Conservation (phyloP, 2,113 vertebrate species). For the Sorex fumeus region DNA sequence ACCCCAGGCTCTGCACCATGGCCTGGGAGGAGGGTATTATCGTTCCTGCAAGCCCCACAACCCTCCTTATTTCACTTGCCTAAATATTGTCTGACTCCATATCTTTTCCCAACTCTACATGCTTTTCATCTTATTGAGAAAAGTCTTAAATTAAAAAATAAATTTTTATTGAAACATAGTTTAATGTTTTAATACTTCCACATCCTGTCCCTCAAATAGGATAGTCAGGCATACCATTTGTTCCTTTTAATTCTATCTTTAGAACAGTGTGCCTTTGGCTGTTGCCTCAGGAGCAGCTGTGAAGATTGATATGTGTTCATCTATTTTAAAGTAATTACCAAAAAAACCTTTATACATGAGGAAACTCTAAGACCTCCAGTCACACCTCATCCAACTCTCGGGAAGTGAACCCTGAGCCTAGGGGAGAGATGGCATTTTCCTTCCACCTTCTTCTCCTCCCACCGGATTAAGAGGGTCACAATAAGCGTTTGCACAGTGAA, state of each 20-base stretch:
- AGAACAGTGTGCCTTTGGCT: constrained; percentile 55
- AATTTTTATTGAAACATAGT: no score
- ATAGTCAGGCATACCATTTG: constrained; percentile 65
- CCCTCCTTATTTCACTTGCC: no score
- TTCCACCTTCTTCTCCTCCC: background rate
- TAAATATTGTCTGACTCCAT: no score
- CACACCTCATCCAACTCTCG: fast-evolving
- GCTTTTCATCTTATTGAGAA: background rate
- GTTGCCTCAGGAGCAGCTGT: constrained; percentile 59
- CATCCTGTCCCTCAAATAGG: constrained; percentile 53
- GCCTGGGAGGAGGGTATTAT: no score
- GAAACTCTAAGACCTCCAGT: background rate
- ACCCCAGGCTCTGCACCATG: no score
- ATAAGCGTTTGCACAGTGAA: background rate
- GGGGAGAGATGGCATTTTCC: no score
- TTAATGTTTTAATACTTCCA: background rate
- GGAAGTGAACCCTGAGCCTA: background rate
- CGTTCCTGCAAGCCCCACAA: no score
- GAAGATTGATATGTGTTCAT: constrained; percentile 1
- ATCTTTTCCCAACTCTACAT: background rate
- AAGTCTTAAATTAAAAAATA: no score
- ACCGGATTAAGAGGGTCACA: background rate
- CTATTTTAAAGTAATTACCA: background rate
- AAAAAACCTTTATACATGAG: background rate
- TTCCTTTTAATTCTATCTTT: constrained; percentile 69